A percentile compares a stretch with the other conserved stretches of the same genome.
These are phyloP conservation scores for Cacatua alba DNA, from an alignment of 2,113 vertebrate species.

Conservation along the genomic window DNA sequence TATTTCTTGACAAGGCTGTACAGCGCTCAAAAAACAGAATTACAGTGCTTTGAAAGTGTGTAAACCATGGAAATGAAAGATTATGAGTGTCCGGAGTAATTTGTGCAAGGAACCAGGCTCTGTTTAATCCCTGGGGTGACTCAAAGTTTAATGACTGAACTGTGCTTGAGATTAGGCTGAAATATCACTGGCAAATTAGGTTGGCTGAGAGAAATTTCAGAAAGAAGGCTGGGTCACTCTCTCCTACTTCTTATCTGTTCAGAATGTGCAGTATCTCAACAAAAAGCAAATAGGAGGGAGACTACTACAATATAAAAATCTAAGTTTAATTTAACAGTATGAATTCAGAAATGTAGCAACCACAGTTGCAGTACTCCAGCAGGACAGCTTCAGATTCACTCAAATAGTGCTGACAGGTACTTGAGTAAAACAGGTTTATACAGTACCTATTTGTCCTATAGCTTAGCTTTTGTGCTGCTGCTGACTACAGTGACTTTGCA, in stretches of 20 bases:
- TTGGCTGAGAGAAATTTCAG: background rate
- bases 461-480: background rate
- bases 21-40: background rate
- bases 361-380: background rate
- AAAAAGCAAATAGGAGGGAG: background rate
- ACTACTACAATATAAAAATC: background rate
- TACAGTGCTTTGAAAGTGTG: background rate
- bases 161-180: background rate
- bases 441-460: background rate
- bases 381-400: background rate
- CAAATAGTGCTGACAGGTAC: too few relatives aligned
- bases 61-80: background rate
- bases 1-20: background rate
- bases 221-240: background rate
- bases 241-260: background rate
- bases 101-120: background rate
- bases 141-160: slow-evolving; percentile 13
- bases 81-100: background rate
- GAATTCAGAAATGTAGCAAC: background rate
- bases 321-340: background rate
- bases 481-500: background rate
- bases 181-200: background rate
- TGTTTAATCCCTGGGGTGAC: slow-evolving; percentile 27
- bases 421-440: too few relatives aligned
- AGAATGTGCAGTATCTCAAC: background rate